A percentile compares a stretch with the other conserved stretches of the same genome.
These are phyloP conservation scores for Pyrrhosoma nymphula DNA, from an alignment of 2,888 invertebrate genomes.

Conservation along the genomic window DNA sequence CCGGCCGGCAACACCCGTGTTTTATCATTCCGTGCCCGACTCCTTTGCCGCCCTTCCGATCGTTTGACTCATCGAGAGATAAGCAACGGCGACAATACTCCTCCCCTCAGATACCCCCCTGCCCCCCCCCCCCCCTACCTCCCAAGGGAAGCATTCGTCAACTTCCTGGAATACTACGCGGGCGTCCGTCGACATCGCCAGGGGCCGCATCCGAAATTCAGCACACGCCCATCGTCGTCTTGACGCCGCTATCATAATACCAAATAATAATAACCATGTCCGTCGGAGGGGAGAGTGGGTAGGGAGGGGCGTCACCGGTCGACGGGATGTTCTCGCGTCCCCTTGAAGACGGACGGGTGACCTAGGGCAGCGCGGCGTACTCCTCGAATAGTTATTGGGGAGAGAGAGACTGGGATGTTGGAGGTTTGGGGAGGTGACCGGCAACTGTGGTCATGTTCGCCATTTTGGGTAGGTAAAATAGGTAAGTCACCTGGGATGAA, in stretches of 20 bases:
- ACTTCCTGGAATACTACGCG: constrained; percentile 56
- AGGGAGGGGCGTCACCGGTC: neutral
- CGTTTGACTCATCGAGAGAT: constrained; percentile 54
- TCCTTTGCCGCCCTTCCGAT: constrained; percentile 60
- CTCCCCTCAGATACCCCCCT: neutral
- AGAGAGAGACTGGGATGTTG: too few relatives aligned
- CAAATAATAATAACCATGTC: constrained; percentile 32
- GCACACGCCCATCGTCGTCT: constrained; percentile 14
- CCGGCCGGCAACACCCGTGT: constrained; percentile 8
- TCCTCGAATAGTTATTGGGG: too few relatives aligned
- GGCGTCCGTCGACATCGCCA: constrained; percentile 25
- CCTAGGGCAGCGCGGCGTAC: neutral
- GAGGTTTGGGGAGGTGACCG: too few relatives aligned
- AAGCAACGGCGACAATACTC: constrained; percentile 37
- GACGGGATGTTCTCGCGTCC: neutral
- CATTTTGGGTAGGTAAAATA: too few relatives aligned
- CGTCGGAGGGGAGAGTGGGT: neutral
- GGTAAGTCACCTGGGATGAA: too few relatives aligned
- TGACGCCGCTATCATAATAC: constrained; percentile 49
- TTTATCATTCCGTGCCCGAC: constrained; percentile 49
- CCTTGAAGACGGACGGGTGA: neutral
- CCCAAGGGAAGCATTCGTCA: constrained; percentile 35
- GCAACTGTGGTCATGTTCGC: too few relatives aligned
- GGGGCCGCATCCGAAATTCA: constrained; percentile 39
- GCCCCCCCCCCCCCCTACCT: neutral